Evolutionary conservation across 2,797 vertebrate genomes (phyloP).

Genomic region (Pseudotriccus pelzelni): DNA sequence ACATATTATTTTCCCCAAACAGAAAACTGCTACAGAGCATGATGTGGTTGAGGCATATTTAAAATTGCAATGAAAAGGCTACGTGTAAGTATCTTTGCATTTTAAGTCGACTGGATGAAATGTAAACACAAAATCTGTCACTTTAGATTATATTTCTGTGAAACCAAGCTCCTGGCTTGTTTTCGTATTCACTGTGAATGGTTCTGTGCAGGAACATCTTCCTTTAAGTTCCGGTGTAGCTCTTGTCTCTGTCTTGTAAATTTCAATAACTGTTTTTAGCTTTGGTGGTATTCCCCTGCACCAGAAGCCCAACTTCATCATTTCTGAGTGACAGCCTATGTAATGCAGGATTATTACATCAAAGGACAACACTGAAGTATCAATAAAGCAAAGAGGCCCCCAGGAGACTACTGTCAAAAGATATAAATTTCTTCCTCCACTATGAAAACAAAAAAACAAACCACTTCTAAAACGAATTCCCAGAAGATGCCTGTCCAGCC

Average conservation of each 20-base stretch:
- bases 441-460: background rate
- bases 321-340: constrained; percentile 31
- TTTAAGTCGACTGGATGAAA: background rate
- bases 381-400: constrained; percentile 29
- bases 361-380: constrained; percentile 14
- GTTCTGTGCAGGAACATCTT: background rate
- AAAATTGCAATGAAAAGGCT: background rate
- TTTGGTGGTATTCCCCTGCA: background rate
- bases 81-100: background rate
- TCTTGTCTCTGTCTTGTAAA: background rate
- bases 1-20: background rate
- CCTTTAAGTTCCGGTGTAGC: background rate
- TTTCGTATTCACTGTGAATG: background rate
- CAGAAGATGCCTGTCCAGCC: background rate
- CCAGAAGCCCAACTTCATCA: background rate
- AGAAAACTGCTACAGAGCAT: background rate
- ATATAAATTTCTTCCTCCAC: constrained; percentile 21
- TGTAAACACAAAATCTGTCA: background rate
- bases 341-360: constrained; percentile 37
- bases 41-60: background rate
- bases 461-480: background rate
- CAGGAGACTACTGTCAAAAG: constrained; percentile 30
- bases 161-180: background rate
- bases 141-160: background rate
- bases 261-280: background rate